Percentiles rank a stretch among this genome's conserved stretches.
Conservation (phyloP, 2,113 vertebrate genomes). For the Daboia siamensis region DNA sequence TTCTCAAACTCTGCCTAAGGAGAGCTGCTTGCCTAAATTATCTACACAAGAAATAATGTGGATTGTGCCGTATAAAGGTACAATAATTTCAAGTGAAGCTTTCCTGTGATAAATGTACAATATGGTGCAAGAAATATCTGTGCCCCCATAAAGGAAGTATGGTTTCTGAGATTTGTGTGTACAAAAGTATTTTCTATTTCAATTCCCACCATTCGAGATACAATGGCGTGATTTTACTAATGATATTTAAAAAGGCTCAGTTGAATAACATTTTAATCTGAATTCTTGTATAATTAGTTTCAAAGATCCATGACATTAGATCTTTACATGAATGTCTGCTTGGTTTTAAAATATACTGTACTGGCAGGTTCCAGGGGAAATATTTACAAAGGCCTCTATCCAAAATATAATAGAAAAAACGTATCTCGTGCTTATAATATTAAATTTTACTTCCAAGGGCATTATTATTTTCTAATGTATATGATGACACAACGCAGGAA, state of each 20-base stretch:
- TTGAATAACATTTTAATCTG: neutral
- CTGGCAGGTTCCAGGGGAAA: neutral
- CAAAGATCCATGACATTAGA: neutral
- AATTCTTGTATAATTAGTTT: neutral
- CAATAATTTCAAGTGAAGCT: neutral
- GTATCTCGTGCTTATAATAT: neutral
- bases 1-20: neutral
- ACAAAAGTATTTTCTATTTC: neutral
- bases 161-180: neutral
- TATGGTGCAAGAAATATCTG: neutral
- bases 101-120: neutral
- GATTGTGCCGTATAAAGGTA: neutral
- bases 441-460: neutral
- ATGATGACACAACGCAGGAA: neutral
- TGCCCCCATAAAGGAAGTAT: neutral
- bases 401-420: neutral
- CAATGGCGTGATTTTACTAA: neutral
- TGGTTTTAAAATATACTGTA: conserved; percentile 7
- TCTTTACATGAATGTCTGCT: neutral
- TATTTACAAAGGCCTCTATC: conserved; percentile 7
- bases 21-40: too few relatives aligned
- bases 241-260: neutral
- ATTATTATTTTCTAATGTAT: neutral
- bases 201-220: neutral
- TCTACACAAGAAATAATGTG: neutral